A percentile compares a stretch with the other conserved stretches of the same genome.
These are phyloP conservation scores for Eurytoma adleriae DNA, from an alignment of 2,888 invertebrate genomes.

Conservation along the genomic window DNA sequence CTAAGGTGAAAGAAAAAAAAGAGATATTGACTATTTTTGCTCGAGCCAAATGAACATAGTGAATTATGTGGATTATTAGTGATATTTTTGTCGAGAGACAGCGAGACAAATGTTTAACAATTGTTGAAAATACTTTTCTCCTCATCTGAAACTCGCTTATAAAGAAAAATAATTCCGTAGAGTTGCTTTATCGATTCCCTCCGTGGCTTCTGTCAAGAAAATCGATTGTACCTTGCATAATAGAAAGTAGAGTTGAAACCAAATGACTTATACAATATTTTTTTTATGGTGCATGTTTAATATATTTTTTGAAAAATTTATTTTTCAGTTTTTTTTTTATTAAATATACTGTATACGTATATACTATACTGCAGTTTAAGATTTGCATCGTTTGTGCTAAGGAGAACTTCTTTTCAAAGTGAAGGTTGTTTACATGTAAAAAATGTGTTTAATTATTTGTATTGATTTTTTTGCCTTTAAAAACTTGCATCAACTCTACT, in stretches of 20 bases:
- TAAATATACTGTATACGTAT: no score
- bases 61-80: slow-evolving; percentile 51
- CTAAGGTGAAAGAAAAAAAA: slow-evolving; percentile 23
- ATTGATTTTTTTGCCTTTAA: not conserved
- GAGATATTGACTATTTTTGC: slow-evolving; percentile 55
- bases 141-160: slow-evolving; percentile 27
- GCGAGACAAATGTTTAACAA: slow-evolving; percentile 46
- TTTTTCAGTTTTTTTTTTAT: no score
- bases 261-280: no score
- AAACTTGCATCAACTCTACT: slow-evolving; percentile 1
- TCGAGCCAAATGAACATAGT: slow-evolving; percentile 54
- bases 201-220: slow-evolving; percentile 34
- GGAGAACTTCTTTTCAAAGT: no score
- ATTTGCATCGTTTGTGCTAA: no score
- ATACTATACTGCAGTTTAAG: no score
- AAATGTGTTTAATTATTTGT: not conserved
- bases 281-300: no score
- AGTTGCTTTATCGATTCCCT: slow-evolving; percentile 48
- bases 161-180: slow-evolving; percentile 34
- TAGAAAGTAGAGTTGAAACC: slow-evolving; percentile 3
- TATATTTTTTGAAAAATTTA: no score
- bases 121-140: slow-evolving; percentile 47
- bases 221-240: slow-evolving; percentile 30
- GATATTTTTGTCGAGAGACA: slow-evolving; percentile 48
- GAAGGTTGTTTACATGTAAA: not conserved